phyloP scores from a whole-genome alignment of 2,888 invertebrate species.

The Metallyticus violacea region DNA sequence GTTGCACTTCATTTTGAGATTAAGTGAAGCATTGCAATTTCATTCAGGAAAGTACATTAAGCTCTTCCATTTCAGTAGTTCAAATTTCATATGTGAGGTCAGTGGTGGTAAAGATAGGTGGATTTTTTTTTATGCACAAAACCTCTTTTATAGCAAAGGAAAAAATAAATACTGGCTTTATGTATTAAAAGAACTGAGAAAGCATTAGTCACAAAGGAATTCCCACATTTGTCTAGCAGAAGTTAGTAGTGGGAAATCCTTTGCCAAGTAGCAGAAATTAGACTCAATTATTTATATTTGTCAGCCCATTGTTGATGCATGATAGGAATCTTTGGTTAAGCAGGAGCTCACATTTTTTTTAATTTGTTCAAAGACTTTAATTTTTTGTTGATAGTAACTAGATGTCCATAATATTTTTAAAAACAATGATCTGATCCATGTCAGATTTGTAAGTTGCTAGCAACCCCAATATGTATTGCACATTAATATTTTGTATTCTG shows the following conservation, averaged over 20 bases:
- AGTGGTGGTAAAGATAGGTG: not conserved
- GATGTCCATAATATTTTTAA: not conserved
- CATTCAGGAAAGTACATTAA: not conserved
- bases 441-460: not conserved
- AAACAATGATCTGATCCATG: not conserved
- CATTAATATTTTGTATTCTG: not conserved
- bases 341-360: not conserved
- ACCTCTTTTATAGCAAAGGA: not conserved
- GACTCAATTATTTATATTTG: not conserved
- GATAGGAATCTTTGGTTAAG: not conserved
- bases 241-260: not conserved
- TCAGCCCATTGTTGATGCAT: not conserved
- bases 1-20: not conserved
- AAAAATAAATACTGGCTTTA: not conserved
- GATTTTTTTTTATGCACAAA: not conserved
- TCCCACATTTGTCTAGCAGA: not conserved
- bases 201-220: not conserved
- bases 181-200: not conserved
- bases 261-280: not conserved
- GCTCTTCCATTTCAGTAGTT: not conserved
- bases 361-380: not conserved
- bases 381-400: not conserved
- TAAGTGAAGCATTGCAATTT: not conserved
- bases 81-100: not conserved
- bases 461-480: not conserved